Percentiles rank a stretch among this genome's conserved stretches.
Evolutionary conservation across 2,113 vertebrate genomes (phyloP).

Genomic region (Istiophorus platypterus): DNA sequence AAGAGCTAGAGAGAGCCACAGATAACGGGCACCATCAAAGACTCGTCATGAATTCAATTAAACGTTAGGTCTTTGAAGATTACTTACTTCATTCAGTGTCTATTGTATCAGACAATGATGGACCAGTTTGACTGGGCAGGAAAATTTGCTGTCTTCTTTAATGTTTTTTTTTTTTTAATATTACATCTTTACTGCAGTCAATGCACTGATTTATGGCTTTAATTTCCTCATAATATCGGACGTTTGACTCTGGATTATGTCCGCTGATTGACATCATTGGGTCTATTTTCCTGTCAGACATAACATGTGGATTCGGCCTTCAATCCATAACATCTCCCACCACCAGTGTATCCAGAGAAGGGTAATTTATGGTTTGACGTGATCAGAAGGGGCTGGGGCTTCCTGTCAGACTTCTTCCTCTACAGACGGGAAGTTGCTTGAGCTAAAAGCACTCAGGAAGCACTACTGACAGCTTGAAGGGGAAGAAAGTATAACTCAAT

Average conservation of each 20-base stretch:
- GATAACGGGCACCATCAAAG: constrained; percentile 59
- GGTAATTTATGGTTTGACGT: constrained; percentile 18
- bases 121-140: not conserved
- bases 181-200: not conserved
- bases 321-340: not conserved
- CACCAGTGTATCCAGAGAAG: not conserved
- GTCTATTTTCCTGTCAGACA: not conserved
- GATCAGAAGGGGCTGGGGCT: not conserved
- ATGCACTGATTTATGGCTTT: constrained; percentile 12
- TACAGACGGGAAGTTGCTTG: constrained; percentile 64
- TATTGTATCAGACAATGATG: constrained; percentile 19
- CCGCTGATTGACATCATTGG: not conserved
- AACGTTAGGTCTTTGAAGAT: constrained; percentile 30
- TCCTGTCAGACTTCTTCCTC: constrained; percentile 59
- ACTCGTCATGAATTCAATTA: constrained; percentile 55
- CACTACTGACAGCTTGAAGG: constrained; percentile 16
- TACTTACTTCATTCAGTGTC: not conserved
- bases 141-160: not conserved
- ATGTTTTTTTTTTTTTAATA: constrained; percentile 23
- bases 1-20: not conserved
- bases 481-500: constrained; percentile 29
- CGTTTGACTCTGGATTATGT: not conserved
- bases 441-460: constrained; percentile 66
- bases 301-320: not conserved
- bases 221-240: not conserved